These are phyloP conservation scores for Lontra canadensis DNA, from an alignment of 2,113 vertebrate species.

Conservation along the genomic window DNA sequence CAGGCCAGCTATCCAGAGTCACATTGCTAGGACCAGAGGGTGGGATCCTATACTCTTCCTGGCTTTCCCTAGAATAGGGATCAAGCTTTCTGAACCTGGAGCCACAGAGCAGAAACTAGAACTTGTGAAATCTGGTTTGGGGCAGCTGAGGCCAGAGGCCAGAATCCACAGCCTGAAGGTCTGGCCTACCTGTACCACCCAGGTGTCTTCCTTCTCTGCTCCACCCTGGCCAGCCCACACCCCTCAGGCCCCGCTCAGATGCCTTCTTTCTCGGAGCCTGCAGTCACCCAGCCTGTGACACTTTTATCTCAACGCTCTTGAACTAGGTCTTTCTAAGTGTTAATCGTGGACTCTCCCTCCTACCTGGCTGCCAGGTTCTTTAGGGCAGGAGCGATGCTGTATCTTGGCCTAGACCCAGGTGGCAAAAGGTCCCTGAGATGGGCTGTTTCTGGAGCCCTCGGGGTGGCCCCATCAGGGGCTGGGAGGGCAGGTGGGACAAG, in stretches of 20 bases:
- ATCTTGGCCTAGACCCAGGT: not conserved
- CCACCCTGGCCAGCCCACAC: not conserved
- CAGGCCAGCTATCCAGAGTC: not conserved
- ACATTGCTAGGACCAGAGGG: not conserved
- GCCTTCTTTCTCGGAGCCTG: not conserved
- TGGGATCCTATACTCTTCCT: not conserved
- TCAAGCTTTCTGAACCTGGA: not conserved
- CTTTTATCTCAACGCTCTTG: not conserved
- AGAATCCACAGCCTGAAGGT: not conserved
- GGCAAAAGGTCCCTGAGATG: not conserved
- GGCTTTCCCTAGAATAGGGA: not conserved
- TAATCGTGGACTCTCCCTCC: not conserved
- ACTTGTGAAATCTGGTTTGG: not conserved
- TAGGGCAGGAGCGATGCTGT: not conserved
- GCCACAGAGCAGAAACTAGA: not conserved
- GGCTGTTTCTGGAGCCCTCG: not conserved
- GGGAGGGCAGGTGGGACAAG: not conserved
- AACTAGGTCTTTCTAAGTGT: not conserved
- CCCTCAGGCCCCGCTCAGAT: not conserved
- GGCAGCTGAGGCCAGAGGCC: not conserved
- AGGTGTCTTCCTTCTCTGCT: not conserved
- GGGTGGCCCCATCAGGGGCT: not conserved
- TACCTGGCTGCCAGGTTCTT: not conserved
- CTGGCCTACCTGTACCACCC: not conserved
- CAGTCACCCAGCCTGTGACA: not conserved